Conservation (phyloP, 37 sponge, comb jelly and placozoan genomes). For the Halisarca cf. caerulea region DNA sequence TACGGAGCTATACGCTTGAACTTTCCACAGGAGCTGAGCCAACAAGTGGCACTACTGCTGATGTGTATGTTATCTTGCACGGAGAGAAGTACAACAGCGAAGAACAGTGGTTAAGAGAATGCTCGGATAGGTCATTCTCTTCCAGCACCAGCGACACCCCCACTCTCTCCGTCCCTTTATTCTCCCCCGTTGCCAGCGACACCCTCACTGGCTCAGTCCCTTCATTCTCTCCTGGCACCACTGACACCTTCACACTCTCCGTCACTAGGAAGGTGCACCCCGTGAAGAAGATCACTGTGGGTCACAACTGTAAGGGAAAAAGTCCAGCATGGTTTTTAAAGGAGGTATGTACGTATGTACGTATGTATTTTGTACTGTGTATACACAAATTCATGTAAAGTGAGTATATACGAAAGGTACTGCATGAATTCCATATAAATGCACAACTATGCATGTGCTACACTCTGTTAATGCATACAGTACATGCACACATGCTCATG, state of each 20-base stretch:
- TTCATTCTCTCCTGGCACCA: not conserved
- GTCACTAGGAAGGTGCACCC: not conserved
- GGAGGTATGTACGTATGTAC: slow-evolving; percentile 20
- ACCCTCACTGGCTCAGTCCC: not conserved
- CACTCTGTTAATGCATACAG: too few species aligned
- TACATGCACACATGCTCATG: too few species aligned
- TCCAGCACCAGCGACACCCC: not conserved
- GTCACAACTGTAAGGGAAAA: slow-evolving; percentile 70
- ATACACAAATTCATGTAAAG: too few species aligned
- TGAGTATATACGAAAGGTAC: too few species aligned
- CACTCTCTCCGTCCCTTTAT: not conserved
- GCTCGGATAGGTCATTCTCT: not conserved
- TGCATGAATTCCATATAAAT: too few species aligned
- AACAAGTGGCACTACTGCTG: slow-evolving; percentile 79
- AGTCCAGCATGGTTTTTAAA: slow-evolving; percentile 75
- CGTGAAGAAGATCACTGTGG: slow-evolving; percentile 30
- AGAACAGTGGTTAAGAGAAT: slow-evolving; percentile 32
- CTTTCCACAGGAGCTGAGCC: slow-evolving; percentile 56
- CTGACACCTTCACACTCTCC: not conserved
- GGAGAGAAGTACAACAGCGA: slow-evolving; percentile 60
- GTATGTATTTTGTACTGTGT: not conserved
- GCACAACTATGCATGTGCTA: too few species aligned
- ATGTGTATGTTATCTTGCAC: slow-evolving; percentile 71
- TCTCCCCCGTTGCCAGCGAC: too few species aligned
- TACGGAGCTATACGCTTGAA: slow-evolving; percentile 37